Evolutionary conservation across 2,797 vertebrate genomes (phyloP), one percentile per base, ranked within the genome.

Genomic region (Nasua narica): DNA sequence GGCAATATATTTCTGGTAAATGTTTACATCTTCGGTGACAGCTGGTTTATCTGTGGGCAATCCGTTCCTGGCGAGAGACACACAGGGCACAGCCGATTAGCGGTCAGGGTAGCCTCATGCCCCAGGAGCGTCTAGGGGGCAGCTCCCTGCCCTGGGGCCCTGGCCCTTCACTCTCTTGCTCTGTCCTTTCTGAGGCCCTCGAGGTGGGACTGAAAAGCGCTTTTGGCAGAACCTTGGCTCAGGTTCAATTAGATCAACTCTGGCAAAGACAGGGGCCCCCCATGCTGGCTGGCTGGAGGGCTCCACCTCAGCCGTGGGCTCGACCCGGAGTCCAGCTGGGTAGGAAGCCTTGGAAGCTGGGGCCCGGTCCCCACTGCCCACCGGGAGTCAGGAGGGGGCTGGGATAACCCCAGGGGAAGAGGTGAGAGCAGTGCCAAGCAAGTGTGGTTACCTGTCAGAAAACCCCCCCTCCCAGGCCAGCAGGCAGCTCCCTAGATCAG

Each of bases 1-100:
- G 99, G 99, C 99, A 98, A 99, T 99, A 98, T 99, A 99, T 99
- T 99, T 99, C 99, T 99, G 99, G 99, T 99, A 99, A 99, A 99
- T 99, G 99, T 99, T 99, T 99, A 99, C 98, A 93, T 99, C 99
- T 98, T 99, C 99, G 87, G 98, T 99, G 98, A 99, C 98, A 96
- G 99, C 98, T 97, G 99, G 99, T 99, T 99, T 99, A 99, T 99
- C 99, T 98, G 99, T 99, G 98, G 99, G 99, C 98, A 99, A 99
- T 99, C 99, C 99, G 58, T 99, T 99, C 99, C 99, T 99, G 99
- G 98, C 96, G 98, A 98, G 98, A 99, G 98, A 99, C 98, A 99
- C 98, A 98, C 81, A 98, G 98, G 98, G 95, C 98, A 98, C 95
- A 98, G 98, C 97, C 90, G 77, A 98, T 99, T 98, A 99, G 98